Base-by-base conservation (phyloP, 2,888 invertebrate species). In the Brachypterus glaber region DNA sequence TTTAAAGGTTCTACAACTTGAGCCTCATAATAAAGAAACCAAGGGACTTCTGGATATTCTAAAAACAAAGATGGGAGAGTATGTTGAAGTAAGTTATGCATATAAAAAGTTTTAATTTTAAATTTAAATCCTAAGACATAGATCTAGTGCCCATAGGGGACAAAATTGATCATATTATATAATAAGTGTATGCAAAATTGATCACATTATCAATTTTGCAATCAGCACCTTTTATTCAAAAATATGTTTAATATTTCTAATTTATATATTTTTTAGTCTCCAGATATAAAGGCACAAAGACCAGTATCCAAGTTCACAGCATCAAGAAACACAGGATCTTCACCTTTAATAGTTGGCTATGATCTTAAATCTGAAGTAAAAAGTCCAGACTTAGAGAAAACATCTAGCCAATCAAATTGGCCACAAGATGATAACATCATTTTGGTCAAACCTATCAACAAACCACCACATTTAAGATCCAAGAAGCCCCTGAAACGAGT, bases 1-100 rank as follows among this genome's bases (percentile, higher is more conserved):
- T 41, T 64, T 69, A 18, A 74, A 73, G 49, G 77, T 87, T 0
- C 60, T 91, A 24, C 68, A 71, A 51, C 60, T 88, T n/a, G 89
- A 92, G 52, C 86, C 91, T 0, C 73, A 77, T 18, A 92, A 91
- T 57, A 69, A 67, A 37, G 77, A 80, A 29, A 83, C 86, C 0
- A 72, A 69, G 47, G 59, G 59, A 13, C 77, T 81, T 55, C 58
- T 84, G 11, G 65, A 66, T 2, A 68, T 70, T 37, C 62, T 83
- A 12, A 71, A 39, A 29, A 46, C 47, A 18, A 48, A 50, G 39
- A 8, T 47, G 14, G 35, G 24, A 27, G 27, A 27, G 12, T 27
- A 27, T 27, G 27, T 27, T 27, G 12, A 27, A 4, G 27, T 27
- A 27, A 4, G n/a, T n/a, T n/a, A n/a, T n/a, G n/a, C n/a, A n/a